Evolutionary conservation across 2,113 vertebrate genomes (phyloP), one percentile per base, ranked within the genome.

Genomic region (Notarius lentiginosus): DNA sequence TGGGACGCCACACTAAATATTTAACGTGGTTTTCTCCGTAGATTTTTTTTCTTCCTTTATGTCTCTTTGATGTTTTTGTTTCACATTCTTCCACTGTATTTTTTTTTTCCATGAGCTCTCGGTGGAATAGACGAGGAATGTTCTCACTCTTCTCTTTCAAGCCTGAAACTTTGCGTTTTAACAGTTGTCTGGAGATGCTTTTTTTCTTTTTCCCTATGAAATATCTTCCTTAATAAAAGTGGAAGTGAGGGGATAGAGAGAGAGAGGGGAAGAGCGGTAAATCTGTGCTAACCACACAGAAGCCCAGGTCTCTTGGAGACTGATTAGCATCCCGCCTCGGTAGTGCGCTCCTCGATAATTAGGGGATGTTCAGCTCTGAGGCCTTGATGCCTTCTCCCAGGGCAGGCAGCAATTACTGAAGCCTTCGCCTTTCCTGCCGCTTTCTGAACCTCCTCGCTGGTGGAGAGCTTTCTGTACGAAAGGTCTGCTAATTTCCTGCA

Each of bases 181-280:
- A 96, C 96, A 95, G 95, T 96, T 96, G 95, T 97, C 96, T 96
- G 90, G 96, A 97, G 96, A 97, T 96, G 94, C 93, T 92, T 94
- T 93, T 94, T 93, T 80, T 80, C 94, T 94, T 91, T 95, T 96
- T 95, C 94, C 92, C 89, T 96, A 93, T 96, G 96, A 97, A 96
- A 96, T 95, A 98, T 97, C 96, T 96, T 96, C 96, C 97, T 97
- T 97, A 98, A 97, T 97, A 99, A 97, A 95, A 96, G 94, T 92
- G 94, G 94, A 95, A 96, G 94, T 86, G 91, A 87, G 77, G 79
- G 81, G 89, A 79, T 94, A 96, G 96, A 93, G 22, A 51, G 80
- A 87, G 94, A 4, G 68, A 75, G 70, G 47, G 96, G 96, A 91
- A 94, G 94, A 95, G 96, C 95, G 92, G 92, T 96, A 97, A 98